Conservation (phyloP, 2,797 vertebrate species). For the Anisognathus igniventris region DNA sequence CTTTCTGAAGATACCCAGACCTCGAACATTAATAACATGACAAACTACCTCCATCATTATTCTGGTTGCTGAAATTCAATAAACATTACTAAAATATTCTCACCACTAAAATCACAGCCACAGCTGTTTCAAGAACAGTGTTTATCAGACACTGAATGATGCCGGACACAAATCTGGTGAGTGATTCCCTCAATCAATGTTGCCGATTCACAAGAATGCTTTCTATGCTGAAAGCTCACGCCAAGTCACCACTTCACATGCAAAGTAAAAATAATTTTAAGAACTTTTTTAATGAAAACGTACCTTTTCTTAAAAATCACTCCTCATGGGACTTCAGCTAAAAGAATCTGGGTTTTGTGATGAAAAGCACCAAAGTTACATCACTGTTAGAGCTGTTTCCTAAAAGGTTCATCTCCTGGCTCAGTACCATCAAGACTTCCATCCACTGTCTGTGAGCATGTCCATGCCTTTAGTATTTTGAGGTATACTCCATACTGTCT, state of each 20-base stretch:
- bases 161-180: background rate
- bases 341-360: background rate
- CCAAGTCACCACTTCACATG: background rate
- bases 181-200: background rate
- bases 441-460: background rate
- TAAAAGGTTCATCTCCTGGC: background rate
- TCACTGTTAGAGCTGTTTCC: background rate
- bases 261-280: background rate
- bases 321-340: background rate
- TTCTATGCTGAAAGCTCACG: background rate
- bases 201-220: background rate
- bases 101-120: slow-evolving; percentile 7
- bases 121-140: background rate
- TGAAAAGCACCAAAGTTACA: background rate
- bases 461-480: background rate
- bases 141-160: background rate
- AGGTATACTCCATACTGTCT: background rate
- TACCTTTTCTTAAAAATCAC: background rate
- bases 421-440: background rate
- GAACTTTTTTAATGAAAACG: background rate
- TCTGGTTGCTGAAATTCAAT: slow-evolving; percentile 15
- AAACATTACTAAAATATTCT: slow-evolving; percentile 37
- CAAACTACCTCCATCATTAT: slow-evolving; percentile 3
- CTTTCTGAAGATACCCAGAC: background rate
- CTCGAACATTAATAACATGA: background rate